A percentile compares a stretch with the other conserved stretches of the same genome.
phyloP scores from a whole-genome alignment of 1,140 invertebrate genomes.

The Pseudomyrmex concolor region DNA sequence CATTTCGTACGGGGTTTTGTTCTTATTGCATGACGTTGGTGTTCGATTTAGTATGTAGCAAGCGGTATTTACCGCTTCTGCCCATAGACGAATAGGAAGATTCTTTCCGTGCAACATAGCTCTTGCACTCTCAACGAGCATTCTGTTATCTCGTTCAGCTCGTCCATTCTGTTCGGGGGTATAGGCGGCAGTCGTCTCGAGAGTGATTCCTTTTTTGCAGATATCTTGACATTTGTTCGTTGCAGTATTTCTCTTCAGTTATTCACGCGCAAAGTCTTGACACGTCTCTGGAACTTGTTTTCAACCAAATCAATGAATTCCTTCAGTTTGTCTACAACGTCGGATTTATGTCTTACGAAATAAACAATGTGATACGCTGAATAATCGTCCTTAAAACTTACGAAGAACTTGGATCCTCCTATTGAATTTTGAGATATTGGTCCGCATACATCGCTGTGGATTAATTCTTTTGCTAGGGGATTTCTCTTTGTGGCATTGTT shows the following conservation, averaged over 20 bases:
- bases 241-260: conserved; percentile 65
- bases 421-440: conserved; percentile 32
- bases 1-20: too few species aligned
- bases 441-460: not conserved
- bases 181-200: conserved; percentile 75
- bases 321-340: conserved; percentile 65
- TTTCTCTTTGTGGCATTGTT: not conserved
- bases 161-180: conserved; percentile 81
- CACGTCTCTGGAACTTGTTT: conserved; percentile 59
- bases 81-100: too few species aligned
- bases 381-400: not conserved
- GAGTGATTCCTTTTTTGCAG: conserved; percentile 56
- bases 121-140: too few species aligned
- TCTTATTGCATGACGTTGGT: too few species aligned
- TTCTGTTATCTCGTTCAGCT: too few species aligned
- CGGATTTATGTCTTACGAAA: conserved; percentile 60
- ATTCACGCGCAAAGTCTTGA: conserved; percentile 58
- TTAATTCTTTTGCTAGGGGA: not conserved
- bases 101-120: too few species aligned
- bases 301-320: conserved; percentile 45
- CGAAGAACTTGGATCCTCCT: conserved; percentile 4
- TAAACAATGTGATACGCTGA: conserved; percentile 23
- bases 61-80: too few species aligned
- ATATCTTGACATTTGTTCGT: conserved; percentile 39
- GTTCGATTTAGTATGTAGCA: too few species aligned